Evolutionary conservation across 2,797 vertebrate species (phyloP).

Genomic region (Merluccius polli): DNA sequence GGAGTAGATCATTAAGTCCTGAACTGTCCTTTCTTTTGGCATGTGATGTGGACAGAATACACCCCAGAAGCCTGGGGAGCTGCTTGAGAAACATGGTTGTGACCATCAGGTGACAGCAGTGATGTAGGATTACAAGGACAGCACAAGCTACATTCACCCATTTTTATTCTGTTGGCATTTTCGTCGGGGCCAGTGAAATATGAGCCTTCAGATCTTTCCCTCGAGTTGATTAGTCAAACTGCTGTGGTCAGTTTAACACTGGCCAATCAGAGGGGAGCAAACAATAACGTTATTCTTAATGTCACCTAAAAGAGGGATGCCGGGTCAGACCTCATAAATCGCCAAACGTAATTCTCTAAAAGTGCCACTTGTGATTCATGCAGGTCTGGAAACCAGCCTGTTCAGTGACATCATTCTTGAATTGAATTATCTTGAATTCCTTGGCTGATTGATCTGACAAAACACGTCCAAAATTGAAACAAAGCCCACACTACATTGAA

Average conservation of each 20-base stretch:
- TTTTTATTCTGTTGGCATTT: background rate
- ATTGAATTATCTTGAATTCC: no score
- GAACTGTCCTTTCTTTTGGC: background rate
- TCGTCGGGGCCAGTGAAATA: background rate
- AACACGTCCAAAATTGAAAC: background rate
- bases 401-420: background rate
- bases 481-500: background rate
- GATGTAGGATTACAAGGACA: background rate
- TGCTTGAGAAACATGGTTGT: background rate
- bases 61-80: no score
- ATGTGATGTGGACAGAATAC: no score
- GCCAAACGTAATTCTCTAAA: background rate
- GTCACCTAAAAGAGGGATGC: background rate
- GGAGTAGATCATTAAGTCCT: background rate
- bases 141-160: background rate
- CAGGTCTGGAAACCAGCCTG: background rate
- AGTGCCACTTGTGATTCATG: background rate
- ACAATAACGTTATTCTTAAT: slow-evolving; percentile 1
- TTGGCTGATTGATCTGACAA: background rate
- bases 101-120: background rate
- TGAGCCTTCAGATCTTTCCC: background rate
- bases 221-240: background rate
- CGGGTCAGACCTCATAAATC: background rate
- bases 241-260: background rate
- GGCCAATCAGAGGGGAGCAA: background rate